These are phyloP conservation scores for Dipodomys stephensi DNA, from an alignment of 2,113 vertebrate genomes.

Conservation along the genomic window DNA sequence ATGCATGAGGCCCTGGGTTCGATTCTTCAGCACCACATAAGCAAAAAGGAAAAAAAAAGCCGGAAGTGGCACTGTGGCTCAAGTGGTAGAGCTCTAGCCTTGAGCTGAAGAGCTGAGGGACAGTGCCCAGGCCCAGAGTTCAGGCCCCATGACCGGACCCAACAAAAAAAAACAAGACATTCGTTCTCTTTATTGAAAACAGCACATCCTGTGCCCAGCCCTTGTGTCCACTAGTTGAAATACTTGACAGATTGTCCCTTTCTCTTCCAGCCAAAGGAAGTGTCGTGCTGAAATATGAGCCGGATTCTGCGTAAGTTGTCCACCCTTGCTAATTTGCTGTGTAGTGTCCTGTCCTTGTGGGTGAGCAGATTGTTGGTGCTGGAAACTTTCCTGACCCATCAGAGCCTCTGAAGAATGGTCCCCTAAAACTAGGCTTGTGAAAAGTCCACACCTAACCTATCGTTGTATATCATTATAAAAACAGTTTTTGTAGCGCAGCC, in stretches of 20 bases:
- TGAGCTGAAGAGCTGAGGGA: too few relatives aligned
- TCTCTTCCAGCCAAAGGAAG: constrained; percentile 93
- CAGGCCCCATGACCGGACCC: too few relatives aligned
- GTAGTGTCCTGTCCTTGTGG: fast-evolving
- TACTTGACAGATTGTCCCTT: constrained; percentile 34
- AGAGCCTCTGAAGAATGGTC: neutral
- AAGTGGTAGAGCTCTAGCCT: too few relatives aligned
- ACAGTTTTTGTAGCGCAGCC: too few relatives aligned
- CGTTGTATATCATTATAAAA: fast-evolving
- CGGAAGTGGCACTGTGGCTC: too few relatives aligned
- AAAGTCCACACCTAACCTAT: neutral
- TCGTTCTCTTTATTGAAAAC: neutral
- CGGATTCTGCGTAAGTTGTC: constrained; percentile 92
- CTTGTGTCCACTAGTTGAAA: fast-evolving
- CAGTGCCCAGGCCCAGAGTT: too few relatives aligned
- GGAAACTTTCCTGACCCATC: neutral
- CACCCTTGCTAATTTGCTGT: too few relatives aligned
- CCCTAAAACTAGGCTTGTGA: fast-evolving
- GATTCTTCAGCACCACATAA: too few relatives aligned
- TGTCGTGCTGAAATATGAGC: constrained; percentile 95
- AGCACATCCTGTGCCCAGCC: fast-evolving
- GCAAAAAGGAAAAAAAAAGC: too few relatives aligned
- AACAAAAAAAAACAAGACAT: too few relatives aligned
- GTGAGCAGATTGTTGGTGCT: neutral
- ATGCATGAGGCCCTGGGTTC: too few relatives aligned